A percentile compares a stretch with the other conserved stretches of the same genome.
Evolutionary conservation across 2,888 invertebrate genomes (phyloP).

Genomic region (Eueremaeus valkanovi): DNA sequence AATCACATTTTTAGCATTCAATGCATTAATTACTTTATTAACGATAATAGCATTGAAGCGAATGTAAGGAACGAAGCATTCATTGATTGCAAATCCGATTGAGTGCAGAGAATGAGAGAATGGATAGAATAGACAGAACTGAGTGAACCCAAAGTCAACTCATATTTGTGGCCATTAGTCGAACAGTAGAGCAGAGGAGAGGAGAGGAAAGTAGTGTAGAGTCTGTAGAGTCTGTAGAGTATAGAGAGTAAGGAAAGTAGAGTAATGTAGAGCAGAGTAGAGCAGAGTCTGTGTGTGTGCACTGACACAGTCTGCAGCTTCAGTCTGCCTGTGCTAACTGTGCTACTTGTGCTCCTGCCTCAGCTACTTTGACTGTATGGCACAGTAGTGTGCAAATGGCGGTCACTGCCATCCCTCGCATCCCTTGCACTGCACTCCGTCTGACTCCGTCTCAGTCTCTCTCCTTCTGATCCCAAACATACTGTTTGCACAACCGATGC

Average conservation of each 20-base stretch:
- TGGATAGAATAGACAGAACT: not conserved
- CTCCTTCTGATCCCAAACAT: not conserved
- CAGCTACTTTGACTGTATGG: not conserved
- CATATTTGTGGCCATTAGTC: conserved; percentile 9
- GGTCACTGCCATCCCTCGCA: conserved; percentile 6
- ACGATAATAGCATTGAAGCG: conserved; percentile 3
- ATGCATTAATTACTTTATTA: no score
- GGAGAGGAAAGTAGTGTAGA: no score
- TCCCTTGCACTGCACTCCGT: not conserved
- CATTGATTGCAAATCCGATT: not conserved
- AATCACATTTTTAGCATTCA: not conserved
- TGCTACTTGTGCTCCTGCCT: no score
- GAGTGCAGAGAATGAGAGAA: not conserved
- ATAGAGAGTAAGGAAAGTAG: no score
- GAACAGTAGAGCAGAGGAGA: no score
- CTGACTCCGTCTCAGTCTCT: not conserved
- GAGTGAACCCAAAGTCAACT: not conserved
- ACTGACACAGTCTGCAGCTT: no score
- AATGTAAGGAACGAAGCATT: not conserved
- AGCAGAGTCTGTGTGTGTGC: no score
- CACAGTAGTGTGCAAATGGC: conserved; percentile 28
- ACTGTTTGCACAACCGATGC: not conserved
- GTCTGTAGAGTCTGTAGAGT: no score
- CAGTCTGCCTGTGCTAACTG: no score
- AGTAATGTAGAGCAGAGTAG: no score